Conservation (phyloP, 2,113 vertebrate genomes). For the Cepphus grylle region DNA sequence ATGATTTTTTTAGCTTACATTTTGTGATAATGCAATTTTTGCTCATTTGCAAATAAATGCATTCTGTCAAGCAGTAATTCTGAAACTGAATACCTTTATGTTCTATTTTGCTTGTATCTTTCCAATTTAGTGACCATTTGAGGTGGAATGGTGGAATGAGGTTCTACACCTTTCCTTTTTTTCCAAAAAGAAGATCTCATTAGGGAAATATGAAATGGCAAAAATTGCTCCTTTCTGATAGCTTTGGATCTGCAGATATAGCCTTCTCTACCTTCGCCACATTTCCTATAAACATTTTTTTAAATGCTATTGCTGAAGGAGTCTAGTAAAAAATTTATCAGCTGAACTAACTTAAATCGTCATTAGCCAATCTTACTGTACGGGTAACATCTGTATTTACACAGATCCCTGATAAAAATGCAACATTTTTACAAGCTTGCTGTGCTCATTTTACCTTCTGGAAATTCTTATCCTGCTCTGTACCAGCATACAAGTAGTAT, state of each 20-base stretch:
- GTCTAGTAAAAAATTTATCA: not conserved
- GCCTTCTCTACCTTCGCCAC: not conserved
- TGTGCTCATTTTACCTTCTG: not conserved
- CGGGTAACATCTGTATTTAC: not conserved
- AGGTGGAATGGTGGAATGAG: not conserved
- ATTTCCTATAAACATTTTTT: not conserved
- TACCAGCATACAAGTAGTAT: not conserved
- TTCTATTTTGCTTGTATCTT: not conserved
- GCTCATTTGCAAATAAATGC: not conserved
- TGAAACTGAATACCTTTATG: not conserved
- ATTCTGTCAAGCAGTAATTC: not conserved
- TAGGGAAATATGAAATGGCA: not conserved
- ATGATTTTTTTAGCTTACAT: not conserved
- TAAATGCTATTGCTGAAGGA: not conserved
- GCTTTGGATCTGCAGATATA: not conserved
- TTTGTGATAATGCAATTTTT: not conserved
- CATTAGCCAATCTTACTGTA: not conserved
- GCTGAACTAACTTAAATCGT: not conserved
- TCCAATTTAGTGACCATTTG: not conserved
- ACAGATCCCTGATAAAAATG: not conserved
- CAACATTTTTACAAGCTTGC: not conserved
- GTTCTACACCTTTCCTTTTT: not conserved
- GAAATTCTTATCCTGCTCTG: not conserved
- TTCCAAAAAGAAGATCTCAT: not conserved
- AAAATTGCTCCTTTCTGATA: not conserved